Evolutionary conservation across 2,888 invertebrate genomes (phyloP), one percentile per base, ranked within the genome.

Genomic region (Sinotaia quadrata): DNA sequence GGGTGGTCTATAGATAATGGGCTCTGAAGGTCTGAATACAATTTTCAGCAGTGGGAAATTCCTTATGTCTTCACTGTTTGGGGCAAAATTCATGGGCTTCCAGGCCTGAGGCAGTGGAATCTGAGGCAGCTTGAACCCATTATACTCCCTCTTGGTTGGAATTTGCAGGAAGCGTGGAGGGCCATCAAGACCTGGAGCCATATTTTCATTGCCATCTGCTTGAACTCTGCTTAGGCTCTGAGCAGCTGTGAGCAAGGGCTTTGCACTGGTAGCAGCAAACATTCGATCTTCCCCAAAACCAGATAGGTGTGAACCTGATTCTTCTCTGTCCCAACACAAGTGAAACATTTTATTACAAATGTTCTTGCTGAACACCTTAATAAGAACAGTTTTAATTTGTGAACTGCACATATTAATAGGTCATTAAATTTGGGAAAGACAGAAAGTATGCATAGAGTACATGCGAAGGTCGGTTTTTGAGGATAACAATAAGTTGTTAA

Each of bases 61-160:
- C 29, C 15, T 3, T 1, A 27, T 7, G 4, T 21, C 44, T 0
- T 12, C 56, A 29, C 34, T 31, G 10, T 29, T 44, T 15, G 34
- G 12, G 5, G 37, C 62, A 4, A 59, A 60, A 21, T 67, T 69
- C 24, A 60, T 58, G 27, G 72, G 71, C 2, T 63, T 71, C 76
- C 76, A 78, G 10, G 80, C 78, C 51, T 75, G 71, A 44, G 79
- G 80, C 8, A 69, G 67, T 2, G 81, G 78, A 56, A 82, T 73
- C 63, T 71, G 59, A 12, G 77, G 67, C 24, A 73, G 59, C 1
- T 67, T 70, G 44, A 73, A 71, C 1, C 66, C 67, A 51, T 71
- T 66, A n/a, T 66, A 63, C 49, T 82, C 80, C 54, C 76, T 72
- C 61, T 80, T 80, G n/a, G 80, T 79, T 10, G 76, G 74, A 15